phyloP scores from a whole-genome alignment of 1,140 invertebrate species.

The Holcopasites calliopsidis region DNA sequence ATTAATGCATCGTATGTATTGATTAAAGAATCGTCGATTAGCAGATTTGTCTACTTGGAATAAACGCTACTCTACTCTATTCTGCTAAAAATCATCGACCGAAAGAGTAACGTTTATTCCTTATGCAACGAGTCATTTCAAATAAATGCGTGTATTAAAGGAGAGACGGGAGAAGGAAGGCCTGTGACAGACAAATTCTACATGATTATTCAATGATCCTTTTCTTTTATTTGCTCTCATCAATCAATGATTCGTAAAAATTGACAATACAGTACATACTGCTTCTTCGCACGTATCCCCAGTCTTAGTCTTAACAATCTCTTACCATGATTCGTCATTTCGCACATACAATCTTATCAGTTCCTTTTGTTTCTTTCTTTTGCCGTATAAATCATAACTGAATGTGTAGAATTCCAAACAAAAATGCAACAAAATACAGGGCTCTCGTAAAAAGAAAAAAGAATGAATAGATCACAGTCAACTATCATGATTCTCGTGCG shows the following conservation, averaged over 20 bases:
- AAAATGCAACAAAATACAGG: not conserved
- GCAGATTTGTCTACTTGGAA: not conserved
- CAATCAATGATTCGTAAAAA: constrained; percentile 18
- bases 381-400: not conserved
- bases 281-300: not conserved
- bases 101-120: constrained; percentile 8
- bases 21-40: too few relatives aligned
- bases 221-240: constrained; percentile 23
- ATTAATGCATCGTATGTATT: not conserved
- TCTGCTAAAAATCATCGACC: not conserved
- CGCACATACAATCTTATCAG: too few relatives aligned
- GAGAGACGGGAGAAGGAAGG: too few relatives aligned
- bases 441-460: not conserved
- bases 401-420: not conserved
- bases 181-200: not conserved
- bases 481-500: not conserved
- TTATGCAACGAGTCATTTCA: constrained; percentile 19
- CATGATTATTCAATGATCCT: not conserved
- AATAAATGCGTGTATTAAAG: not conserved
- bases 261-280: constrained; percentile 16
- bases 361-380: not conserved
- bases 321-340: not conserved
- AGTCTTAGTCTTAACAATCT: not conserved
- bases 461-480: not conserved
- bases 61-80: not conserved